Percentiles rank a stretch among this genome's conserved stretches.
These are phyloP conservation scores for Zeugodacus cucurbitae DNA, from an alignment of 1,140 invertebrate species.

Conservation along the genomic window DNA sequence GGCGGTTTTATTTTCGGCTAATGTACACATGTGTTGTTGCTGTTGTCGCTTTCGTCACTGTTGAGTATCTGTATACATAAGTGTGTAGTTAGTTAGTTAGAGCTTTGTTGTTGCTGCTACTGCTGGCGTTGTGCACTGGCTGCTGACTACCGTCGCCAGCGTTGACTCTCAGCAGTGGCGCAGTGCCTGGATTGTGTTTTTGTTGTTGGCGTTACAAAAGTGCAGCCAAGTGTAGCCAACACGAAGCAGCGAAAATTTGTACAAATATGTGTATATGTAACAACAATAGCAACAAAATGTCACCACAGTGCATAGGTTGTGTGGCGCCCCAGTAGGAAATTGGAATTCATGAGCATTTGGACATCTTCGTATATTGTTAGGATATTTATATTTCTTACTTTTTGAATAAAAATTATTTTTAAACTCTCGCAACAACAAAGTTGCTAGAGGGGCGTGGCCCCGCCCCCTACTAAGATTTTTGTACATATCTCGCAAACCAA, in stretches of 20 bases:
- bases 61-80: background rate
- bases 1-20: conserved; percentile 35
- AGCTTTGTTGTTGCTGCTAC: background rate
- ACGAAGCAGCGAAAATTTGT: background rate
- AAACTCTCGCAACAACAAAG: too few relatives aligned
- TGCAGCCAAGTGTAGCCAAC: conserved; percentile 26
- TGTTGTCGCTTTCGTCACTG: background rate
- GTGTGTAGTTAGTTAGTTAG: background rate
- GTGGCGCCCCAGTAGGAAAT: background rate
- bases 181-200: background rate
- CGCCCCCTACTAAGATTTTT: too few relatives aligned
- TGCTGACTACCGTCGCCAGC: background rate
- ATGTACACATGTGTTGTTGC: background rate
- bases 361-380: too few relatives aligned
- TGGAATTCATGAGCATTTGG: too few relatives aligned
- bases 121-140: background rate
- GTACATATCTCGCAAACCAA: too few relatives aligned
- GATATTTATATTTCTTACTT: too few relatives aligned
- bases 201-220: conserved; percentile 10
- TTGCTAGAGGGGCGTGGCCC: too few relatives aligned
- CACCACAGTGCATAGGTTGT: background rate
- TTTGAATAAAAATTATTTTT: too few relatives aligned
- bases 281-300: conserved; percentile 12
- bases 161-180: background rate
- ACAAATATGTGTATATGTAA: background rate